Conservation (phyloP, 2,113 vertebrate genomes). For the Phrynosoma platyrhinos region DNA sequence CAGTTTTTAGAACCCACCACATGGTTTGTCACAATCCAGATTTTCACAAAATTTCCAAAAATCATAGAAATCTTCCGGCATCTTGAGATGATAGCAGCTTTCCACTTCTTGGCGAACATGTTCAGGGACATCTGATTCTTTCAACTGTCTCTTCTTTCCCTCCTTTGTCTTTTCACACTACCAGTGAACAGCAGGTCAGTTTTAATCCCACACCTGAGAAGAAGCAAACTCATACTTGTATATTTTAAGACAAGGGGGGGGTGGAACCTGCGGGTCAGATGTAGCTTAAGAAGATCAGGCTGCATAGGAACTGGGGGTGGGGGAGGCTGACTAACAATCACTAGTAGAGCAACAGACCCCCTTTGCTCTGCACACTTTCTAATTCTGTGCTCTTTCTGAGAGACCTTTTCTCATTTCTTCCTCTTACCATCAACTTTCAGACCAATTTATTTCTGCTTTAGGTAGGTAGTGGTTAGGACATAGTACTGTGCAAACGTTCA, state of each 20-base stretch:
- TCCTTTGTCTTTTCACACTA: slow-evolving; percentile 73
- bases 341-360: background rate
- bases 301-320: too few species aligned
- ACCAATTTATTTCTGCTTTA: background rate
- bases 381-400: background rate
- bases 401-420: too few species aligned
- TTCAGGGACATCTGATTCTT: slow-evolving; percentile 59
- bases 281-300: background rate
- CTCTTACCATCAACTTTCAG: background rate
- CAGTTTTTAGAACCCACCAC: slow-evolving; percentile 77
- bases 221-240: background rate
- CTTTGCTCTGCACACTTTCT: background rate
- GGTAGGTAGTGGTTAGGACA: too few species aligned
- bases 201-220: background rate
- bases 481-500: background rate
- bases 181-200: slow-evolving; percentile 21
- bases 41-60: slow-evolving; percentile 94
- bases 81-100: slow-evolving; percentile 81
- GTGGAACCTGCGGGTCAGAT: background rate
- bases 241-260: slow-evolving; percentile 12
- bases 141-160: slow-evolving; percentile 80
- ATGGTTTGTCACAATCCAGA: slow-evolving; percentile 83
- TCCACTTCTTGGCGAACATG: slow-evolving; percentile 82
- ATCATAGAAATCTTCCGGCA: slow-evolving; percentile 93
- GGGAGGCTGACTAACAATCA: too few species aligned